Base-by-base conservation (phyloP, 2,113 vertebrate species). In the Tupaia tana region DNA sequence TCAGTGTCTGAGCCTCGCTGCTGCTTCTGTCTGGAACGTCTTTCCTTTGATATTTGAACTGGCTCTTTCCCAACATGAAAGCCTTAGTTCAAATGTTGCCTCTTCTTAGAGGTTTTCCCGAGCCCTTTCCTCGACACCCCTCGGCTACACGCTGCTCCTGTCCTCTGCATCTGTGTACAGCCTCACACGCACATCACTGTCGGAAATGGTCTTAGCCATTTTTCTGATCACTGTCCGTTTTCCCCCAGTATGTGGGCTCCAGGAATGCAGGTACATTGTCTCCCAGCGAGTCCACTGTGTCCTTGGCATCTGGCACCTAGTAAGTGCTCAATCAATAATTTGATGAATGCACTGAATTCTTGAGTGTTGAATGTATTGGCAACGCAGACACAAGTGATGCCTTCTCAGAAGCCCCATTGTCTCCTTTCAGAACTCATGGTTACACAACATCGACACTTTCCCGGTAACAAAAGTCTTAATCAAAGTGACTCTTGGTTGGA, bases 181-280 rank as follows among this genome's bases (percentile, higher is more conserved):
- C 90, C 91, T 84, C 66, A 13, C 0, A 61, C 93, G 9, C 16
- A 73, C 24, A 8, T 16, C 75, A 63, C 71, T 63, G 75, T 90
- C 90, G 82, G 84, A 89, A 86, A 63, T 96, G 70, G 91, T 59
- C 93, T 93, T 71, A 79, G 27, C 63, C 81, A 27, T 56, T 96
- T 91, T 73, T 91, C 69, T 89, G 80, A 80, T 61, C 31, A 59
- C 27, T 67, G 56, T 43, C 63, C 69, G 9, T 64, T 15, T 92
- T 67, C 27, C 34, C 34, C 9, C 34, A 52, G n/a, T 13, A 14
- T 9, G 25, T 1, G 59, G 52, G 74, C 64, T 78, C 43, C 6
- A 15, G 14, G 79, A 83, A 86, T 63, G 94, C 70, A 93, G 63
- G 64, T 19, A 22, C 3, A 11, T 6, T 19, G 27, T 64, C 34